Percentiles rank a stretch among this genome's conserved stretches.
Conservation (phyloP, 2,888 invertebrate species). For the Bibio marci region DNA sequence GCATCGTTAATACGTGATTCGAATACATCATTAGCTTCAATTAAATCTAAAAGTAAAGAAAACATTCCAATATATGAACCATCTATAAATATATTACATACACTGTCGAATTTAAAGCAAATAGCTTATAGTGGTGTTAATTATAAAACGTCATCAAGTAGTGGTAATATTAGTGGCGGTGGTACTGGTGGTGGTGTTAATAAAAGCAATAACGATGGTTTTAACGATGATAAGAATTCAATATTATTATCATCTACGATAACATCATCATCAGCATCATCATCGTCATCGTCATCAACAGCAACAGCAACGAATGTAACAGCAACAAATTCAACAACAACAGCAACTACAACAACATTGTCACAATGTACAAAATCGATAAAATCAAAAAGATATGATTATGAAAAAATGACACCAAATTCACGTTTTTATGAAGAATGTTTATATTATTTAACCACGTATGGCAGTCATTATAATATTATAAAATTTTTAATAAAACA, state of each 20-base stretch:
- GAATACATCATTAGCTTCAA: constrained; percentile 21
- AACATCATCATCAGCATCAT: too few species aligned
- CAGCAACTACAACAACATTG: too few species aligned
- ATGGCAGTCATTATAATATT: constrained; percentile 58
- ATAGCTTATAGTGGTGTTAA: constrained; percentile 31
- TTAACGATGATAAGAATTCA: too few species aligned
- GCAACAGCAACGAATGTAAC: too few species aligned
- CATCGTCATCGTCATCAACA: too few species aligned
- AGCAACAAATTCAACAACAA: too few species aligned
- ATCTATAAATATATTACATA: constrained; percentile 41
- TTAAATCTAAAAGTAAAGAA: constrained; percentile 31
- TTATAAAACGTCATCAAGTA: constrained; percentile 14
- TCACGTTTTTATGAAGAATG: constrained; percentile 58
- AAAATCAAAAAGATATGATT: constrained; percentile 27
- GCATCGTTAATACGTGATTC: constrained; percentile 24
- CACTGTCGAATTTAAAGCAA: constrained; percentile 36
- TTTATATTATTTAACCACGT: constrained; percentile 61
- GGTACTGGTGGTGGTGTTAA: constrained; percentile 16
- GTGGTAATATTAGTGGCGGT: neutral
- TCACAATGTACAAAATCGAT: too few species aligned
- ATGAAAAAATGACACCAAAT: constrained; percentile 28
- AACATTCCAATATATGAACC: constrained; percentile 36
- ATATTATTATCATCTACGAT: too few species aligned
- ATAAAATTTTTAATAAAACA: constrained; percentile 62
- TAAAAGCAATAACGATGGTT: constrained; percentile 17